Evolutionary conservation across 2,888 invertebrate genomes (phyloP).

Genomic region (Azorinus chamasolen): DNA sequence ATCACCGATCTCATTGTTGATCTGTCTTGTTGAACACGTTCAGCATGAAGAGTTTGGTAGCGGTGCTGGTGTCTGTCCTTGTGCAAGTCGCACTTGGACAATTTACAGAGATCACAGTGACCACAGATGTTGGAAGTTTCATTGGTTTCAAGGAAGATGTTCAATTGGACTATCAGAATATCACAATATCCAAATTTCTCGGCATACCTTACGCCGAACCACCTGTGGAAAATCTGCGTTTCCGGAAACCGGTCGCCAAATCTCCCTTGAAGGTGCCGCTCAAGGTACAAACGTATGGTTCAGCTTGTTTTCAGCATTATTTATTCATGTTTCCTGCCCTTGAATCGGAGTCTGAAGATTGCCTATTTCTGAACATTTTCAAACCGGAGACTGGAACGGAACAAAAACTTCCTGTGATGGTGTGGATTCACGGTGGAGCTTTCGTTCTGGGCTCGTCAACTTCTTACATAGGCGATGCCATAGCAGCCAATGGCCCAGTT

Average conservation of each 20-base stretch:
- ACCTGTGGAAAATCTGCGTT: conserved; percentile 63
- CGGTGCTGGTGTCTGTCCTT: no score
- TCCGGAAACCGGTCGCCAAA: conserved; percentile 51
- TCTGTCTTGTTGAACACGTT: no score
- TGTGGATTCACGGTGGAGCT: conserved; percentile 69
- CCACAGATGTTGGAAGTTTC: conserved; percentile 1
- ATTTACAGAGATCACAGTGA: background rate
- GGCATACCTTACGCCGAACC: conserved; percentile 73
- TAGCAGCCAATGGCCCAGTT: conserved; percentile 56
- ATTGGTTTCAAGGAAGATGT: conserved; percentile 3
- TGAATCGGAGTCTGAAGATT: conserved; percentile 67
- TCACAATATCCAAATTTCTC: conserved; percentile 38
- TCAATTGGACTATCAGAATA: background rate
- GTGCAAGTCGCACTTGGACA: no score
- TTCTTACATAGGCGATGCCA: conserved; percentile 61
- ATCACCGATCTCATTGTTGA: no score
- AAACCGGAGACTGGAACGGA: conserved; percentile 41
- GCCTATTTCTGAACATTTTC: conserved; percentile 71
- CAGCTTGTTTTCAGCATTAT: conserved; percentile 61
- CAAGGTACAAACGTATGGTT: conserved; percentile 52
- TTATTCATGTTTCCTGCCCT: conserved; percentile 49
- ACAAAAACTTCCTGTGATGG: conserved; percentile 46
- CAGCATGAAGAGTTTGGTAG: no score
- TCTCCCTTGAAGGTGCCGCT: conserved; percentile 23
- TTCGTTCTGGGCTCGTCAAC: conserved; percentile 61